Evolutionary conservation across 2,888 invertebrate genomes (phyloP), one percentile per base, ranked within the genome.

Genomic region (Netelia melanura): DNA sequence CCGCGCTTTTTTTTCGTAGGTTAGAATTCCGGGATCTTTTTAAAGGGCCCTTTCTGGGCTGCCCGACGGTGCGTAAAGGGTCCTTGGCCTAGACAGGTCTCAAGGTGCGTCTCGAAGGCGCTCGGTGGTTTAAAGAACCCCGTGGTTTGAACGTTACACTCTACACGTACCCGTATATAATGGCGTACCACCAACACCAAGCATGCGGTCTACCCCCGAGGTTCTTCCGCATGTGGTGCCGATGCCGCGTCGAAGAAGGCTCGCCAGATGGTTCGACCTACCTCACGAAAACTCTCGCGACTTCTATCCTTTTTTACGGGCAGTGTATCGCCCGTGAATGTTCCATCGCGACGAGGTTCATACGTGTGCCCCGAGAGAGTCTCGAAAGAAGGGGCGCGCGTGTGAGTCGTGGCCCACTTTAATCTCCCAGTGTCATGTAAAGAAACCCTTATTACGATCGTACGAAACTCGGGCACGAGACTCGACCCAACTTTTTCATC

Each of bases 71-170:
- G 62, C 77, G 86, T 87, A 84, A 86, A 91, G 92, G 91, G 91
- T 91, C 90, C 91, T 91, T 89, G 91, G 90, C 86, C 86, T 83
- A 87, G 90, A 91, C 92, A 92, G 92, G 92, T 92, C 92, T 92
- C 91, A 92, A 92, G 92, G 92, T 92, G 92, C 90, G 89, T 90
- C 91, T 90, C 86, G 81, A 88, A 86, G 86, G 90, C 88, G 87
- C 87, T 82, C 61, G 82, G 85, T 72, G 90, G 90, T 88, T 92
- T 92, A 92, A 92, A 92, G 91, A 89, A 87, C 90, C 89, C 86
- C 67, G 62, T 54, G 17, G n/a, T 17, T 72, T 8, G 10, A 14
- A 48, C 25, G 6, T 25, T 23, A 44, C 44, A 52, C 68, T 64
- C 25, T 62, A 30, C 30, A 30, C 30, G 30, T 38, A 83, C 52